A percentile compares a stretch with the other conserved stretches of the same genome.
phyloP scores from a whole-genome alignment of 2,113 vertebrate genomes.

The Prionailurus viverrinus region DNA sequence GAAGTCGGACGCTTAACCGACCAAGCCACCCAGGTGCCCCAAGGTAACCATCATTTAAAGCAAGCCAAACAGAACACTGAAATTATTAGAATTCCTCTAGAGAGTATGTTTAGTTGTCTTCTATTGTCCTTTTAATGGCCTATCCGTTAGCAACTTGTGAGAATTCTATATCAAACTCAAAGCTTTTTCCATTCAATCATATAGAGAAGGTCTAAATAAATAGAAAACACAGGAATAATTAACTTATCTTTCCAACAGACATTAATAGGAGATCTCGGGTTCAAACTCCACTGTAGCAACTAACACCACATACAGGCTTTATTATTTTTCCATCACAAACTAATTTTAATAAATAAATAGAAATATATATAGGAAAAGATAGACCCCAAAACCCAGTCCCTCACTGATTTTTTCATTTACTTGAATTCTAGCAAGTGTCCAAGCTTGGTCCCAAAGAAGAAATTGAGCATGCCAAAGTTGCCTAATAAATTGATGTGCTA shows the following conservation, averaged over 20 bases:
- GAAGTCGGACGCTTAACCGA: no score
- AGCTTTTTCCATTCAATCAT: neutral
- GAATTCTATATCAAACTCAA: neutral
- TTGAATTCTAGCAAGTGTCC: neutral
- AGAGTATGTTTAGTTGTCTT: neutral
- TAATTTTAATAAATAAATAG: neutral
- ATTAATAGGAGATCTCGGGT: neutral
- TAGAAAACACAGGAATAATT: neutral
- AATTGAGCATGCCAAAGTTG: no score
- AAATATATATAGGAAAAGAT: neutral
- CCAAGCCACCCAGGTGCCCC: no score
- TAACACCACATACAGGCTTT: neutral
- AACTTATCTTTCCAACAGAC: neutral
- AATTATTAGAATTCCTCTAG: neutral
- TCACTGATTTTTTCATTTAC: neutral
- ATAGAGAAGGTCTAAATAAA: neutral
- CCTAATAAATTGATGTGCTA: neutral
- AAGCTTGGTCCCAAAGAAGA: neutral
- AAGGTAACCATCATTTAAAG: conserved; percentile 13
- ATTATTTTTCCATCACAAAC: neutral
- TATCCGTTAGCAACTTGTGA: neutral
- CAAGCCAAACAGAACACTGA: conserved; percentile 22
- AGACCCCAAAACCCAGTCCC: neutral
- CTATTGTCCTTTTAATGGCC: neutral
- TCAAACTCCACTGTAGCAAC: neutral